Conservation (phyloP, 1,140 invertebrate genomes). For the Centruroides vittatus region DNA sequence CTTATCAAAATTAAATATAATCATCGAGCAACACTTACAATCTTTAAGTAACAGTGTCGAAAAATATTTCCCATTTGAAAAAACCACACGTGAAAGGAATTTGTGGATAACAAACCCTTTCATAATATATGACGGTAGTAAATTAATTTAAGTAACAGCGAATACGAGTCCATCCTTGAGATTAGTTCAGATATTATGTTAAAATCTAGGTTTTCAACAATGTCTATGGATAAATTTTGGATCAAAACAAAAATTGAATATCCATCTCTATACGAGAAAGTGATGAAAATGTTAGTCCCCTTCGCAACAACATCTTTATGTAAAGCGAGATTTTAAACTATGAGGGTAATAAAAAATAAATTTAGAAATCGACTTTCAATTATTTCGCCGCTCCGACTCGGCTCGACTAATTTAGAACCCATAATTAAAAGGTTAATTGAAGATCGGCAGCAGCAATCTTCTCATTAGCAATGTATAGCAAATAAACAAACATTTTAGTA, state of each 20-base stretch:
- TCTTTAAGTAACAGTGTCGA: neutral
- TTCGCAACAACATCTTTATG: neutral
- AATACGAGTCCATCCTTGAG: neutral
- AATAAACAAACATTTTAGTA: neutral
- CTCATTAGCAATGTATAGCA: neutral
- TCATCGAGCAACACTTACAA: neutral
- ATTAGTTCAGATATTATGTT: conserved; percentile 3
- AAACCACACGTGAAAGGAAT: neutral
- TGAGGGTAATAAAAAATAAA: neutral
- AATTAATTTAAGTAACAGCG: neutral
- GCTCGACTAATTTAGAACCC: neutral
- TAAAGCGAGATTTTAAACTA: neutral
- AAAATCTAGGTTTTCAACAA: neutral
- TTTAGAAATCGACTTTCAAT: neutral
- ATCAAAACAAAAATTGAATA: neutral
- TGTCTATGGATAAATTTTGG: conserved; percentile 1
- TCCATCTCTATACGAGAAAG: neutral
- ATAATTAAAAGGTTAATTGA: neutral
- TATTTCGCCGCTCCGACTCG: neutral
- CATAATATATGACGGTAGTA: neutral
- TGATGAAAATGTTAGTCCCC: neutral
- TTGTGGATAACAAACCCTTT: neutral
- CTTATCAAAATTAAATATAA: neutral
- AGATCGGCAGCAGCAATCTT: neutral
- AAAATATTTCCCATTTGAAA: neutral